Evolutionary conservation across 2,797 vertebrate species (phyloP), one percentile per base, ranked within the genome.

Genomic region (Pangasius macronema): DNA sequence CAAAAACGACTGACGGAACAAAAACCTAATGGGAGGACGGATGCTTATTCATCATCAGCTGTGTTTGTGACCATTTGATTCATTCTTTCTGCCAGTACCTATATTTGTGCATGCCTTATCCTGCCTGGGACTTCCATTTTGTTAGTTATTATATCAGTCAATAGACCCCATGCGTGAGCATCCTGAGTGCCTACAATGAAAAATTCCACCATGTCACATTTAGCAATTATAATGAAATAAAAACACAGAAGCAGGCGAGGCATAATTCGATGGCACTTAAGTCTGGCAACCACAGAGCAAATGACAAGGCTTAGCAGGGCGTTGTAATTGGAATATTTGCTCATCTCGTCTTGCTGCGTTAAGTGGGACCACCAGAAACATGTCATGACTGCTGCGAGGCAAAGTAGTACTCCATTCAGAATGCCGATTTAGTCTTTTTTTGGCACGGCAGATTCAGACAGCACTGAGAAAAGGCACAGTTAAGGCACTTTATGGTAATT

Each of bases 161-260:
- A 59, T 68, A 46, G 9, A 22, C 53, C 80, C 85, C 83, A 30
- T 75, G 39, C 59, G 84, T 85, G 65, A 53, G 85, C 88, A 87
- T 87, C 79, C 82, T 46, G 72, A 83, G 82, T 39, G 85, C 65
- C 68, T 18, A n/a, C 90, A 79, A 89, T 72, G 75, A 80, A 83
- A 75, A 70, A 46, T 72, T 79, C 70, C 82, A 87, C 77, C 88
- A 87, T 88, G 90, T 90, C 84, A 84, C 86, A 88, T 85, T 86
- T 59, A 20, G 89, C 90, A 91, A 92, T 90, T 92, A 92, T 89
- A 90, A 88, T n/a, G 76, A 90, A 92, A 90, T 91, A 91, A 91
- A 88, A 27, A 77, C 89, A 86, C 91, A 89, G 87, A 83, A 70
- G 87, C 89, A 79, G 88, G 86, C 85, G 87, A 90, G 82, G 86